Percentiles rank a stretch among this genome's conserved stretches.
These are phyloP conservation scores for Spizaetus ornatus DNA, from an alignment of 2,113 vertebrate genomes.

Conservation along the genomic window DNA sequence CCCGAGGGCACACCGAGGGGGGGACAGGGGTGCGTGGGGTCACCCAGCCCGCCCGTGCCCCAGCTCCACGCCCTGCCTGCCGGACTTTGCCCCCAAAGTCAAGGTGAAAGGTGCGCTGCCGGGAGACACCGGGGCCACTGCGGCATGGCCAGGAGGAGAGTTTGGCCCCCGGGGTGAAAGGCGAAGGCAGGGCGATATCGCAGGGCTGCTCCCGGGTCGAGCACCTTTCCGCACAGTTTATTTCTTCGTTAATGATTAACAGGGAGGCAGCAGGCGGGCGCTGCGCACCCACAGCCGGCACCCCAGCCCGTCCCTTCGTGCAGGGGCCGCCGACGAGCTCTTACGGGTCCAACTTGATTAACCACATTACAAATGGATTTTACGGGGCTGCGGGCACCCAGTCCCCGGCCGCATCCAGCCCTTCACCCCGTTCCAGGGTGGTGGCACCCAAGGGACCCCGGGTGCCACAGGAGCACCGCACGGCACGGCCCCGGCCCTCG, in stretches of 20 bases:
- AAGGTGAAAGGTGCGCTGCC: not conserved
- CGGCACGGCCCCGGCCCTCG: fast-evolving
- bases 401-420: not conserved
- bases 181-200: not conserved
- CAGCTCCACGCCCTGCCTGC: fast-evolving
- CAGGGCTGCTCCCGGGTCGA: not conserved
- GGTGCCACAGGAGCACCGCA: not conserved
- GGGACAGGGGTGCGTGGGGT: not conserved
- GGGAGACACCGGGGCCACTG: not conserved
- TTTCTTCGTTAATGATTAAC: not conserved
- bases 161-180: not conserved
- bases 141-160: not conserved
- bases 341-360: not conserved
- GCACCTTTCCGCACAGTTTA: not conserved
- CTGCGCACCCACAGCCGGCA: not conserved
- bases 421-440: fast-evolving
- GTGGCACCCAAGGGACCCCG: not conserved
- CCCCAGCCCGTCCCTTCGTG: not conserved
- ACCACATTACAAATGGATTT: not conserved
- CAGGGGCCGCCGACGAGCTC: not conserved
- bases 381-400: not conserved
- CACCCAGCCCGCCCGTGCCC: not conserved
- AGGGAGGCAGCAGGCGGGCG: not conserved
- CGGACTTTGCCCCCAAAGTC: not conserved
- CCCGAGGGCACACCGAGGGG: fast-evolving